phyloP scores from a whole-genome alignment of 37 sponge, comb jelly and placozoan species.

The Ianthella basta region DNA sequence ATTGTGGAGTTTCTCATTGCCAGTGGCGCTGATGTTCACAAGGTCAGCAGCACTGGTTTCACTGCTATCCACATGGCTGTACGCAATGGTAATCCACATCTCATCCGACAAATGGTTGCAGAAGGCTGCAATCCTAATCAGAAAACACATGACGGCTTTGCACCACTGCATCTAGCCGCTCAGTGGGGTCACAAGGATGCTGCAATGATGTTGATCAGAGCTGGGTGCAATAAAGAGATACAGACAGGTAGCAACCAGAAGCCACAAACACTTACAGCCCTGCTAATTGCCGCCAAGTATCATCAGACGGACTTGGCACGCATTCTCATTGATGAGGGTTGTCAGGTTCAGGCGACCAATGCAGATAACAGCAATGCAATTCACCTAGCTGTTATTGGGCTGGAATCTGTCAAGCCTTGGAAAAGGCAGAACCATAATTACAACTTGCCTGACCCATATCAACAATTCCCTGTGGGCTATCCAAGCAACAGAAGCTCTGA shows the following conservation, averaged over 20 bases:
- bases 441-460: too few species aligned
- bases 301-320: neutral
- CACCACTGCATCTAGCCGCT: conserved; percentile 8
- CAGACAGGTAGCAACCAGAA: neutral
- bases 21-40: conserved; percentile 1
- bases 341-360: neutral
- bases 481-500: too few species aligned
- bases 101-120: neutral
- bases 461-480: too few species aligned
- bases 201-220: neutral
- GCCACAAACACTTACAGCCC: neutral
- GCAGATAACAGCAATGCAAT: neutral
- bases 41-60: neutral
- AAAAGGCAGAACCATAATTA: too few species aligned
- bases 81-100: neutral
- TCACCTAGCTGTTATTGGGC: neutral
- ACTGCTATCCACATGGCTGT: neutral
- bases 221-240: neutral
- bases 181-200: conserved; percentile 6
- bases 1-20: neutral
- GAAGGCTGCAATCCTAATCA: neutral
- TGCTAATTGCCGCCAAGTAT: conserved; percentile 9
- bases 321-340: neutral
- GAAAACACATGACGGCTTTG: neutral
- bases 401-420: neutral